These are phyloP conservation scores for Hypomesus transpacificus DNA, from an alignment of 2,113 vertebrate species.

Conservation along the genomic window DNA sequence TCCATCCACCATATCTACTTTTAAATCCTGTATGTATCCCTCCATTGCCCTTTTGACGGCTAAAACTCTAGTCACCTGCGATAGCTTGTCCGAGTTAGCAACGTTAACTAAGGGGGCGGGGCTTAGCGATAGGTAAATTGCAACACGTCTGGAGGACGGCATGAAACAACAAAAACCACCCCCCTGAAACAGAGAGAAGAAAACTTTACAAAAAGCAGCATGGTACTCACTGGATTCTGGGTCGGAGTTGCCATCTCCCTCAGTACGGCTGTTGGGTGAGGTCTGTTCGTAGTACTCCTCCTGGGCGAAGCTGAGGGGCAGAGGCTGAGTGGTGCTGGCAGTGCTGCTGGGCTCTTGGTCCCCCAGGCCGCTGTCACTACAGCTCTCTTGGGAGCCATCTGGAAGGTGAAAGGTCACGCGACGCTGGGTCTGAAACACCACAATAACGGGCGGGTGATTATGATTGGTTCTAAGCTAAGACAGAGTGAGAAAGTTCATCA, in stretches of 20 bases:
- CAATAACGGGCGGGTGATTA: conserved; percentile 10
- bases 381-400: conserved; percentile 93
- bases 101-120: too few relatives aligned
- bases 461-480: neutral
- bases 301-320: conserved; percentile 85
- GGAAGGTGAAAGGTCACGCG: conserved; percentile 96
- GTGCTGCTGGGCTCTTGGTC: conserved; percentile 78
- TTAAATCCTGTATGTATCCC: too few relatives aligned
- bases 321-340: conserved; percentile 76
- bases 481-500: neutral
- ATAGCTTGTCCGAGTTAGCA: too few relatives aligned
- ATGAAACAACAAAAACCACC: too few relatives aligned
- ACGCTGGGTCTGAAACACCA: conserved; percentile 80
- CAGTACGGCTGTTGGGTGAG: conserved; percentile 90
- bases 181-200: too few relatives aligned
- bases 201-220: too few relatives aligned
- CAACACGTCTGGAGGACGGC: too few relatives aligned
- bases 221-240: conserved; percentile 92
- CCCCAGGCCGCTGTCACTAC: conserved; percentile 86
- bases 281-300: conserved; percentile 90
- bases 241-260: conserved; percentile 97
- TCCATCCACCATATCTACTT: too few relatives aligned
- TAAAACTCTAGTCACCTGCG: too few relatives aligned
- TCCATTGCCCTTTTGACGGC: too few relatives aligned
- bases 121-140: too few relatives aligned